Evolutionary conservation across 2,113 vertebrate species (phyloP), one percentile per base, ranked within the genome.

Genomic region (Brienomyrus longianalis): DNA sequence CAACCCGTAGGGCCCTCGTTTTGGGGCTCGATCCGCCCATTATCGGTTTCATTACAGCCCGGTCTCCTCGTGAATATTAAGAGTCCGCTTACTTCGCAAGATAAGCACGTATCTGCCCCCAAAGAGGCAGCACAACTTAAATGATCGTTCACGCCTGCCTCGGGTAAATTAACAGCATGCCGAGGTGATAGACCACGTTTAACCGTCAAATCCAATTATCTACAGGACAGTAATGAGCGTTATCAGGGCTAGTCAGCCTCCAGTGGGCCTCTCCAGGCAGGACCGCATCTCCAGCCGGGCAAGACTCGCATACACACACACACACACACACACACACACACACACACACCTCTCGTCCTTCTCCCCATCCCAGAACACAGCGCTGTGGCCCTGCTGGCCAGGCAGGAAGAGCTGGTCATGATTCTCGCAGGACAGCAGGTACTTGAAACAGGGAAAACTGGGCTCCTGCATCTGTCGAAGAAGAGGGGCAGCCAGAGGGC

Each of bases 391-490:
- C 91, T 97, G 97, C 54, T 96, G 95, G 11, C 93, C 94, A 1
- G 97, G 97, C n/a, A 97, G 96, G 94, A 98, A 99, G 95, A 99
- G 98, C 91, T 97, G 95, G 0, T 95, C 94, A 52, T 99, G 97
- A 91, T 92, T 96, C 92, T 96, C 97, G 9, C 97, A 98, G 86
- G 94, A 89, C 0, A 99, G 93, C 56, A 96, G 50, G 90, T 99
- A 99, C 94, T 96, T 96, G 86, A 98, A 97, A 0, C 96, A 97
- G 0, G 97, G 95, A 90, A 99, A 99, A 87, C 97, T 97, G 0
- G 98, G 98, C 66, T 99, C 97, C 94, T 98, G 97, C 98, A 99
- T 99, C 91, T 96, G 96, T 87, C 96, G 96, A 5, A 98, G 94
- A 85, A 98, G 97, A 2, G 95, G 96, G 89, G 92, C 39, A 51